Conservation (phyloP, 2,797 vertebrate genomes). For the Parauchenoglanis ngamensis region DNA sequence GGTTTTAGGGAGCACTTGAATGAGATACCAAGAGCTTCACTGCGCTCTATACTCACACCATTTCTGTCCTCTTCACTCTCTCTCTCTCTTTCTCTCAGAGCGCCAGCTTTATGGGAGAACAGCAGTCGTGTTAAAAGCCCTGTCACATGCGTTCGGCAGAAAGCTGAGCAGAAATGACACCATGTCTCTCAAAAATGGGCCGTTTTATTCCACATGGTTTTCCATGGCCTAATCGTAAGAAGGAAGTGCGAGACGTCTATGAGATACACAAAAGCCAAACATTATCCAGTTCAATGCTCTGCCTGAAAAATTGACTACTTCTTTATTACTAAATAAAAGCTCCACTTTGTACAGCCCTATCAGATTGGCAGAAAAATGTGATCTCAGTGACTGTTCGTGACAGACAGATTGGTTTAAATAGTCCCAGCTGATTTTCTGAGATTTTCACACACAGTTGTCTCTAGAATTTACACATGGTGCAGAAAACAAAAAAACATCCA, state of each 20-base stretch:
- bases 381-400: background rate
- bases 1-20: conserved; percentile 68
- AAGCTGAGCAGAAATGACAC: conserved; percentile 61
- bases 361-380: background rate
- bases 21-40: conserved; percentile 63
- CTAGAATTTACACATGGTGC: background rate
- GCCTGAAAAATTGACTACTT: background rate
- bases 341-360: background rate
- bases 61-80: background rate
- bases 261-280: background rate
- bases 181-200: conserved; percentile 55
- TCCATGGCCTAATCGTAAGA: conserved; percentile 1
- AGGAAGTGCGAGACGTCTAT: conserved; percentile 22
- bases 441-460: background rate
- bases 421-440: background rate
- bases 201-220: conserved; percentile 43
- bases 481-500: background rate
- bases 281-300: background rate
- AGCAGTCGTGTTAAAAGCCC: conserved; percentile 60
- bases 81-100: conserved; percentile 54
- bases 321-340: background rate
- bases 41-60: conserved; percentile 39
- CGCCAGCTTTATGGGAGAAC: conserved; percentile 63
- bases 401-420: background rate
- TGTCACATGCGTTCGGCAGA: conserved; percentile 64